Evolutionary conservation across 2,888 invertebrate species (phyloP).

Genomic region (Lasioglossum vierecki): DNA sequence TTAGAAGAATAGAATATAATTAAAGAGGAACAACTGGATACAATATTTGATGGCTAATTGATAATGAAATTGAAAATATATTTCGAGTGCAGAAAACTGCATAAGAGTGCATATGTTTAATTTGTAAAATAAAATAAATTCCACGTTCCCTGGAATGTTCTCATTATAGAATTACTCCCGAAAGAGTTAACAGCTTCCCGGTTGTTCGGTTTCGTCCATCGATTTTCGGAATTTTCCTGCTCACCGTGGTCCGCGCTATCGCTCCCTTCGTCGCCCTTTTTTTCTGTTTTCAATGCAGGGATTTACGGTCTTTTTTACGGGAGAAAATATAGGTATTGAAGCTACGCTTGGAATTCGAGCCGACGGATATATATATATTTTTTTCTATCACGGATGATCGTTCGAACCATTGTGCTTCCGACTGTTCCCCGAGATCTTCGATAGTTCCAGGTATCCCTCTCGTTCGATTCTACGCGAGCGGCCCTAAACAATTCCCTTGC

Average conservation of each 20-base stretch:
- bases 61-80: too few relatives aligned
- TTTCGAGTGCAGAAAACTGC: too few relatives aligned
- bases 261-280: too few relatives aligned
- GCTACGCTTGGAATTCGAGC: conserved; percentile 17
- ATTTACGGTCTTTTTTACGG: conserved; percentile 11
- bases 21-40: too few relatives aligned
- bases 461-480: conserved; percentile 3
- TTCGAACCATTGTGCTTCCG: conserved; percentile 26
- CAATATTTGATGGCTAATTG: too few relatives aligned
- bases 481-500: not conserved
- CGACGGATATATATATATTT: not conserved
- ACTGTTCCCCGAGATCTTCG: conserved; percentile 26
- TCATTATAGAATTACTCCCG: not conserved
- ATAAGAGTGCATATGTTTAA: too few relatives aligned
- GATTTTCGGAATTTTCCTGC: conserved; percentile 38
- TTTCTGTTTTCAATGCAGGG: not conserved
- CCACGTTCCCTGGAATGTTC: not conserved
- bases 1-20: too few relatives aligned
- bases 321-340: conserved; percentile 24
- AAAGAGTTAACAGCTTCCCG: not conserved
- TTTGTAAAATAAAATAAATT: not conserved
- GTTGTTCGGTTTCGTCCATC: not conserved
- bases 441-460: conserved; percentile 26
- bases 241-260: conserved; percentile 1
- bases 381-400: not conserved